Conservation (phyloP, 2,113 vertebrate genomes). For the Chionis minor region DNA sequence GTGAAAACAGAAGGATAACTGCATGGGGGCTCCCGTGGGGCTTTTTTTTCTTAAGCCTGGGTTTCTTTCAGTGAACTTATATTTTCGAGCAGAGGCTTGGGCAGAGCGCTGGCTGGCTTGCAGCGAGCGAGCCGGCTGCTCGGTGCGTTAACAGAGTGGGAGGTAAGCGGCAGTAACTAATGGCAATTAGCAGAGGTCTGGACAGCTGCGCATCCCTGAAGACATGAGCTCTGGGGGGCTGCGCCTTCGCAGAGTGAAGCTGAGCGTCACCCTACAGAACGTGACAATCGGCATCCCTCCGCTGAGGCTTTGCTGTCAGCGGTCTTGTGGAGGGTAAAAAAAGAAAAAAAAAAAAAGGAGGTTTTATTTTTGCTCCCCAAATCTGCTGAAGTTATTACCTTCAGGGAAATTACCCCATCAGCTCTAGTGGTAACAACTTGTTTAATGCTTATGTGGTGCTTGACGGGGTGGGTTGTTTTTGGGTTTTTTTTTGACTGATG, state of each 20-base stretch:
- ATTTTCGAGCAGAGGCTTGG: neutral
- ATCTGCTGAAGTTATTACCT: neutral
- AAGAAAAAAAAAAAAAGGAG: neutral
- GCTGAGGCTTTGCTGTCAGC: neutral
- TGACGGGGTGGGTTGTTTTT: neutral
- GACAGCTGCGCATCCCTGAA: neutral
- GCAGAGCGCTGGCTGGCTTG: neutral
- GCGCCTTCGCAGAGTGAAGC: neutral
- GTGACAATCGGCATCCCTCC: neutral
- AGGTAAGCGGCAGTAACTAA: constrained; percentile 7
- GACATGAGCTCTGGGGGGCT: neutral
- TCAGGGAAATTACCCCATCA: neutral
- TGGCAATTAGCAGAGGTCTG: constrained; percentile 9
- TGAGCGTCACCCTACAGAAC: neutral
- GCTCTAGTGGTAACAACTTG: neutral
- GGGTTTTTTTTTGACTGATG: neutral
- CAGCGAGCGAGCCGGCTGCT: neutral
- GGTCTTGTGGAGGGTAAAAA: neutral
- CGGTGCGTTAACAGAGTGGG: neutral
- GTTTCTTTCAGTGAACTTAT: rapidly evolving
- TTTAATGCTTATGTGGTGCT: neutral
- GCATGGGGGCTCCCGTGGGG: neutral
- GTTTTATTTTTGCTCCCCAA: neutral
- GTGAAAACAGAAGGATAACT: neutral
- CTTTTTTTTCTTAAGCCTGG: neutral